Base-by-base conservation (phyloP, 2,113 vertebrate genomes). In the Dasypus novemcinctus region DNA sequence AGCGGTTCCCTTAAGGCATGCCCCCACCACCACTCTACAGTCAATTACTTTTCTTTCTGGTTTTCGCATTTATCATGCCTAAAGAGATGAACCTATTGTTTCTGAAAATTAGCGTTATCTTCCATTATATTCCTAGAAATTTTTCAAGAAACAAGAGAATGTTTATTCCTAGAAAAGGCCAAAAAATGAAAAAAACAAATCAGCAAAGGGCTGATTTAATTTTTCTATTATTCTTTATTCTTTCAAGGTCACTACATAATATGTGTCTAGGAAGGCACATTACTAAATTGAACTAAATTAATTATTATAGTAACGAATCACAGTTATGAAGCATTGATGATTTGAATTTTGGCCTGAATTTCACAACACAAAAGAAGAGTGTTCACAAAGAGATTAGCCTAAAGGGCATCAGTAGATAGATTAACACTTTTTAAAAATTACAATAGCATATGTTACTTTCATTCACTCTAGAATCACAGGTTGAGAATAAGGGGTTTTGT, bases 181-280 rank as follows among this genome's bases (percentile, higher is more conserved):
- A 54, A 54, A 41, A 84, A 94, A 49, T 75, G 12, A 93, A 18
- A 27, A 87, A 90, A 84, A 87, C n/a, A 93, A 93, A 83, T 76
- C 69, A 83, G 25, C 18, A 57, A 27, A 57, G 57, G 74, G 46
- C 38, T 71, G 20, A 57, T 90, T 83, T 83, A 25, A 90, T 83
- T 93, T 79, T 52, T 64, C 49, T 75, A 76, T 7, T 29, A 54
- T 49, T 59, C 41, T 93, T 93, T 57, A 2, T 78, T 78, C 38
- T 91, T 88, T 66, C 41, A 64, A 88, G 61, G 59, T 78, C 54
- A 75, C 21, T 43, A 31, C 57, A 54, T 68, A 82, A 74, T 68
- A 76, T 57, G 72, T 52, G 7, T 41, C 31, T 93, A 83, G 14
- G 41, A 69, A 69, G 92, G 49, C 41, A 64, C 14, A 27, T 3